Evolutionary conservation across 2,113 vertebrate genomes (phyloP).

Genomic region (Pantherophis guttatus): DNA sequence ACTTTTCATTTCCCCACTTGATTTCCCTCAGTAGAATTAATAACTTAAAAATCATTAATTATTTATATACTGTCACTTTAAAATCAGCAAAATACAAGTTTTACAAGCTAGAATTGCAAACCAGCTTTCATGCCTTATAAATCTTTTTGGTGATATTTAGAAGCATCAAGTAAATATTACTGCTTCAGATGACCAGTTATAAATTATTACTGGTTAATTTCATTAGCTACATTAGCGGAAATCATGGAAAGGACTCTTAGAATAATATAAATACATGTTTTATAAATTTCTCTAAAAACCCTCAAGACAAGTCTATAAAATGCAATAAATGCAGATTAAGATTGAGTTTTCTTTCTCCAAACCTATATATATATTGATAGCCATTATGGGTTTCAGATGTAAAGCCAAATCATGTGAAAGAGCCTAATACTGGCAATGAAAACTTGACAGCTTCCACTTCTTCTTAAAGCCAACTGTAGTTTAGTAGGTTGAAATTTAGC

Average conservation of each 20-base stretch:
- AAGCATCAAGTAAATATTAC: too few species aligned
- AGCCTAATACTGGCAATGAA: background rate
- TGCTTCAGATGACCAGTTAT: background rate
- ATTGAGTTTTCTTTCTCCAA: background rate
- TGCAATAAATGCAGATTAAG: background rate
- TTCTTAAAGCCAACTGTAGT: background rate
- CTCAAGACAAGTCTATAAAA: background rate
- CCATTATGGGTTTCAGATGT: too few species aligned
- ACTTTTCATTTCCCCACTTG: background rate
- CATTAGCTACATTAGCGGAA: background rate
- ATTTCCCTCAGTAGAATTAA: background rate
- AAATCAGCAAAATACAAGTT: too few species aligned
- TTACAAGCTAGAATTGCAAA: background rate
- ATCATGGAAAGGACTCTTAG: background rate
- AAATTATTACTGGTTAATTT: background rate
- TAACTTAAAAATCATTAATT: background rate
- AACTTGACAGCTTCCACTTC: background rate
- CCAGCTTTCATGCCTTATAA: background rate
- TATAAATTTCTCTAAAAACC: background rate
- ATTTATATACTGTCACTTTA: too few species aligned
- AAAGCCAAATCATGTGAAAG: background rate
- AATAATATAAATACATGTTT: background rate
- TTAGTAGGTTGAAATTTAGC: background rate
- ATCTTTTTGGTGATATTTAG: background rate
- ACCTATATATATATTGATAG: background rate